phyloP scores from a whole-genome alignment of 2,113 vertebrate genomes.

The Colossoma macropomum region DNA sequence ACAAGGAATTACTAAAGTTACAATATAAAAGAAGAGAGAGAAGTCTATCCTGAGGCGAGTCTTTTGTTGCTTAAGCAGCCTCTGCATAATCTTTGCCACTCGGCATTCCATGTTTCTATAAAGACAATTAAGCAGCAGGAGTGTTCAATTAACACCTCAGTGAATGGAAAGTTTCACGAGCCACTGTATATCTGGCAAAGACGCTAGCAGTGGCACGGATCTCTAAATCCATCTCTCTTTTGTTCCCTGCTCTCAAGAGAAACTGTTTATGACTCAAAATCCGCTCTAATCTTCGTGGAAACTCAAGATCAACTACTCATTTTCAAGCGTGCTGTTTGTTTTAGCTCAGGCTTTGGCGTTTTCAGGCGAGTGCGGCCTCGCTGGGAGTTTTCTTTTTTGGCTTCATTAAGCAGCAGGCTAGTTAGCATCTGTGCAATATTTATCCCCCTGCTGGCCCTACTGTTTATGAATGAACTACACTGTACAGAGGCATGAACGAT shows the following conservation, averaged over 20 bases:
- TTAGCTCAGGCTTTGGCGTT: slow-evolving; percentile 54
- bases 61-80: background rate
- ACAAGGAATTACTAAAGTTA: background rate
- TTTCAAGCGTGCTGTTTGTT: slow-evolving; percentile 70
- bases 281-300: slow-evolving; percentile 75
- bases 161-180: slow-evolving; percentile 48
- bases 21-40: background rate
- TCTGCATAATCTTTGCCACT: slow-evolving; percentile 12
- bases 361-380: slow-evolving; percentile 1
- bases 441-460: slow-evolving; percentile 33
- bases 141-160: slow-evolving; percentile 53
- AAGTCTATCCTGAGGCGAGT: background rate
- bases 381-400: slow-evolving; percentile 37
- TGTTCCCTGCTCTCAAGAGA: slow-evolving; percentile 48
- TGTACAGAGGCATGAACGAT: slow-evolving; percentile 55
- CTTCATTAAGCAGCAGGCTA: slow-evolving; percentile 35
- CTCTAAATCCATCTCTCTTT: slow-evolving; percentile 60
- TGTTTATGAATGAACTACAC: slow-evolving; percentile 65
- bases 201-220: slow-evolving; percentile 60
- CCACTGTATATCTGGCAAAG: slow-evolving; percentile 53
- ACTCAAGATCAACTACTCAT: slow-evolving; percentile 66
- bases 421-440: slow-evolving; percentile 57
- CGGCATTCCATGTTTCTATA: slow-evolving; percentile 30
- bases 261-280: slow-evolving; percentile 69
- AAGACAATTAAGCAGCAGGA: slow-evolving; percentile 41